phyloP scores from a whole-genome alignment of 2,888 invertebrate species.

The Polydrusus cervinus region DNA sequence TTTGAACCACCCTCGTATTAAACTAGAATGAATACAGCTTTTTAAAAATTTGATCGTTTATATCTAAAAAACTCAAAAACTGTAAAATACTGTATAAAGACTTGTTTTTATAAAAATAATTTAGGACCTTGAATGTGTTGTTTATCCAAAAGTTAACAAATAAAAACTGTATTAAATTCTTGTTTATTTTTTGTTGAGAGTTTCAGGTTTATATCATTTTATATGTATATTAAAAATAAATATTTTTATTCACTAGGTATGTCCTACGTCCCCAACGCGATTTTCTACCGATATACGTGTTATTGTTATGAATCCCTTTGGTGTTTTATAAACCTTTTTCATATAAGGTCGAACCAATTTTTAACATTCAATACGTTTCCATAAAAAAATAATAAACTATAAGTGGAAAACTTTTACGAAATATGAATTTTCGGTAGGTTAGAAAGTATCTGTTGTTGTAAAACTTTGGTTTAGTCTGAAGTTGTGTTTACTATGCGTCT shows the following conservation, averaged over 20 bases:
- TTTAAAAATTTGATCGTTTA: too few relatives aligned
- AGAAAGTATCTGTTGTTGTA: slow-evolving; percentile 31
- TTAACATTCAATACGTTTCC: slow-evolving; percentile 48
- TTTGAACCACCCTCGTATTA: too few relatives aligned
- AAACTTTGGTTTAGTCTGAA: slow-evolving; percentile 39
- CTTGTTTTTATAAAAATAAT: too few relatives aligned
- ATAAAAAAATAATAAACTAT: slow-evolving; percentile 53
- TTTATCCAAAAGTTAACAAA: too few relatives aligned
- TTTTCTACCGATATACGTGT: slow-evolving; percentile 11
- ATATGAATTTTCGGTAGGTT: slow-evolving; percentile 41
- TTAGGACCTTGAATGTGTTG: too few relatives aligned
- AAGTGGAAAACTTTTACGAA: slow-evolving; percentile 43
- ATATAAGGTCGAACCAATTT: slow-evolving; percentile 35
- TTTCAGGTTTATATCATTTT: slow-evolving; percentile 10
- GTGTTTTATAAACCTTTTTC: slow-evolving; percentile 37
- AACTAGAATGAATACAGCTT: too few relatives aligned
- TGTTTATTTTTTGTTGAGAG: background rate
- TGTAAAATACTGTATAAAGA: too few relatives aligned
- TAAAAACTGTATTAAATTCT: too few relatives aligned
- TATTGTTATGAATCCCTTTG: slow-evolving; percentile 40
- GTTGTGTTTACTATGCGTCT: slow-evolving; percentile 44
- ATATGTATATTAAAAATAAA: slow-evolving; percentile 24
- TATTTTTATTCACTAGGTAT: slow-evolving; percentile 5
- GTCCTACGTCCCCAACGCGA: slow-evolving; percentile 21
- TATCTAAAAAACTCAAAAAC: too few relatives aligned